Base-by-base conservation (phyloP, 2,888 invertebrate species). In the Drosophila melanocephala region DNA sequence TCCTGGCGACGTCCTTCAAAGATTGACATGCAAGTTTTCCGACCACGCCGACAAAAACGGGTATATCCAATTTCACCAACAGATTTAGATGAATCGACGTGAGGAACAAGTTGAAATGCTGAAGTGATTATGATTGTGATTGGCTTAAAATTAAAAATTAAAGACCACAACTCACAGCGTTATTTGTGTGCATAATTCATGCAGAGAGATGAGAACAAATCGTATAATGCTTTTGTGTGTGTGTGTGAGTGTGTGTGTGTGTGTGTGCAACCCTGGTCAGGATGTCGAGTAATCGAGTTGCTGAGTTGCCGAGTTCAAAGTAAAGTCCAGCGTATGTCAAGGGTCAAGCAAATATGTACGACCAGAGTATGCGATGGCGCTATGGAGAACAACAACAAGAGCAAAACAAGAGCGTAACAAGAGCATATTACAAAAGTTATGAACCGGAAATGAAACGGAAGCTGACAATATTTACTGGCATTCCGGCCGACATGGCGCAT, bases 391-490 rank as follows among this genome's bases (percentile, higher is more conserved):
- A 22, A 32, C 32, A 53, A 22, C 10, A 55, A 12, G 3, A n/a
- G 16, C 47, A 16, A 2, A n/a, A 26, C 47, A 16, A 2, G 22
- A 44, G 22, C 47, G 14, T 22, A 16, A 47, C 22, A 47, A 22
- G 22, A 65, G 53, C 70, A 79, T 79, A 81, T 83, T 89, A 71
- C 75, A 89, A 87, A 83, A 87, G 88, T 83, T 91, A 87, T 86
- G 83, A 86, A 77, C 76, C 88, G 89, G 89, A 90, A 88, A 90
- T 87, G 75, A 83, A 88, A 79, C 85, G 84, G 84, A 86, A 80
- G 77, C 72, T 79, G 81, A 77, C 81, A 77, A 81, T 83, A 84
- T 77, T 53, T 75, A 47, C 50, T 67, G 75, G 52, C 30, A 39
- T 57, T 57, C 56, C 66, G 70, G 51, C 37, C 47, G 42, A 65